These are phyloP conservation scores for Apotomis betuletana DNA, from an alignment of 2,888 invertebrate species.

Conservation along the genomic window DNA sequence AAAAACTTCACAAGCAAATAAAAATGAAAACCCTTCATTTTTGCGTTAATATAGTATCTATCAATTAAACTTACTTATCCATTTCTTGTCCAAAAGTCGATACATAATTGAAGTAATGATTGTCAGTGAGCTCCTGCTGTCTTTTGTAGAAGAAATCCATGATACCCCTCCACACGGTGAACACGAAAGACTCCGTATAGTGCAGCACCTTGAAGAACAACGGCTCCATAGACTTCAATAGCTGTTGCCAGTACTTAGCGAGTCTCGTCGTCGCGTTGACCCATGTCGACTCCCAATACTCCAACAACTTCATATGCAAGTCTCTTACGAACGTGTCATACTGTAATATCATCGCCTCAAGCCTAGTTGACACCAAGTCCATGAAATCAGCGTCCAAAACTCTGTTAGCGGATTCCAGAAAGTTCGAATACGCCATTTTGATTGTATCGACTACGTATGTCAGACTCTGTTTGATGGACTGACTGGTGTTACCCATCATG, in stretches of 20 bases:
- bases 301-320: conserved; percentile 85
- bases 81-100: conserved; percentile 91
- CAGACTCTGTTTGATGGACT: conserved; percentile 89
- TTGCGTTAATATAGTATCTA: background rate
- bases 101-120: conserved; percentile 91
- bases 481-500: conserved; percentile 92
- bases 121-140: conserved; percentile 90
- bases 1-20: too few relatives aligned
- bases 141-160: conserved; percentile 92
- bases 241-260: conserved; percentile 88
- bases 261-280: conserved; percentile 86
- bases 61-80: conserved; percentile 77
- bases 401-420: conserved; percentile 86
- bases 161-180: conserved; percentile 89
- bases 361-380: conserved; percentile 86
- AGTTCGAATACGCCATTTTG: conserved; percentile 87
- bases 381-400: conserved; percentile 90
- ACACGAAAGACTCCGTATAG: conserved; percentile 88
- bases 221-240: conserved; percentile 89
- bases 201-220: conserved; percentile 89
- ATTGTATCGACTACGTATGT: conserved; percentile 89
- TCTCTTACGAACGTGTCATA: conserved; percentile 92
- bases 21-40: too few relatives aligned
- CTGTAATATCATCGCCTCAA: conserved; percentile 88
- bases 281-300: conserved; percentile 90